Evolutionary conservation across 1,140 invertebrate genomes (phyloP), one percentile per base, ranked within the genome.

Genomic region (Saccostrea cuccullata): DNA sequence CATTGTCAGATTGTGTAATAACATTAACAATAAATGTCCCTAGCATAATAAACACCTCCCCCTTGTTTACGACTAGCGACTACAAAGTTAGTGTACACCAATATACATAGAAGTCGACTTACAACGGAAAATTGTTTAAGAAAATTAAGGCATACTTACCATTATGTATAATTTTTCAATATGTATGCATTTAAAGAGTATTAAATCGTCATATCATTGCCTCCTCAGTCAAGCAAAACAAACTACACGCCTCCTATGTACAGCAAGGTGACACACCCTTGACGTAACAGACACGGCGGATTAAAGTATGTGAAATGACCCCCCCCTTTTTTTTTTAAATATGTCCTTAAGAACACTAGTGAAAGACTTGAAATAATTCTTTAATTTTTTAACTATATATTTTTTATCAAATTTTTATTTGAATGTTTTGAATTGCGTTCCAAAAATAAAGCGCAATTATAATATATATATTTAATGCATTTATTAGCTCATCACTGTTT

Each of bases 221-320:
- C 70, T 77, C 70, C 30, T 77, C 70, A 40, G 23, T 36, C 70
- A 77, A 15, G 70, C 70, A 77, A 77, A 77, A 77, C 70, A 77
- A 77, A 26, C 30, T 77, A 77, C 70, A 77, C 70, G 70, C 70
- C 70, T 77, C 70, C 70, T 30, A 77, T 36, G 70, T 77, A 77
- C 23, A 77, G 70, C 23, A 26, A 77, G 26, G 70, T 77, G 70
- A 30, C 70, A 77, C 70, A 77, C 70, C 70, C 70, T 77, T 77
- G 70, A 77, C 70, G 70, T 77, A 77, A 77, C 30, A 77, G 70
- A 77, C 70, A 77, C 26, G 70, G 70, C 30, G 70, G 70, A 77
- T 77, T 26, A 30, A 77, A 30, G 26, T 12, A 15, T 13, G 9
- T 4, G 4, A 5, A 60, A 17, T 12, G 0, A 0, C 11, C 58